A percentile compares a stretch with the other conserved stretches of the same genome.
Conservation (phyloP, 2,888 invertebrate species). For the Caenorhabditis uteleia region DNA sequence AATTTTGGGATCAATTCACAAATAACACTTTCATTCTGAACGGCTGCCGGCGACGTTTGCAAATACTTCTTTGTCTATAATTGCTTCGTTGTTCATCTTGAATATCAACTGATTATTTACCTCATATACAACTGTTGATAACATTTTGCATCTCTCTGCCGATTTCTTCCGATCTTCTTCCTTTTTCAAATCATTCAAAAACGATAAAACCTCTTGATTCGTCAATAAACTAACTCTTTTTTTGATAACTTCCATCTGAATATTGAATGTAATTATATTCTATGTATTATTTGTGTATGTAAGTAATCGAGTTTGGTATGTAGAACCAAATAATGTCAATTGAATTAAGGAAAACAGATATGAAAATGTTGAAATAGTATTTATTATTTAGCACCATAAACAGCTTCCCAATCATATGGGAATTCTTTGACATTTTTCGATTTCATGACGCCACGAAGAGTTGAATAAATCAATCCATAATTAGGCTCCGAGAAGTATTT, state of each 20-base stretch:
- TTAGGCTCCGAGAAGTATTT: slow-evolving; percentile 41
- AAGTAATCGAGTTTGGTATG: too few relatives aligned
- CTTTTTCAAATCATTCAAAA: slow-evolving; percentile 31
- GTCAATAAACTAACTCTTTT: slow-evolving; percentile 39
- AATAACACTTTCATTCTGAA: slow-evolving; percentile 32
- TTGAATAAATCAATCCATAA: slow-evolving; percentile 43
- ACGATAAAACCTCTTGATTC: slow-evolving; percentile 45
- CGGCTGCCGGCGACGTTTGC: slow-evolving; percentile 35
- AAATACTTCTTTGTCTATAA: slow-evolving; percentile 44
- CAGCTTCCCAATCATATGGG: slow-evolving; percentile 33
- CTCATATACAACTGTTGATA: slow-evolving; percentile 45
- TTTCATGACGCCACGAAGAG: slow-evolving; percentile 28
- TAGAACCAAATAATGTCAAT: too few relatives aligned
- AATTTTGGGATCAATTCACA: slow-evolving; percentile 33
- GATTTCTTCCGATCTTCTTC: slow-evolving; percentile 18
- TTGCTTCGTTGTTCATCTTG: background rate
- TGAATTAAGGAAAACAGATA: too few relatives aligned
- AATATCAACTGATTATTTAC: slow-evolving; percentile 11
- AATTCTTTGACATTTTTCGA: slow-evolving; percentile 27
- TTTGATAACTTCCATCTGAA: slow-evolving; percentile 47
- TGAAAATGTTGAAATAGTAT: too few relatives aligned
- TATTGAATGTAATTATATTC: too few relatives aligned
- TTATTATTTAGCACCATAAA: slow-evolving; percentile 16
- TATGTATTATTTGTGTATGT: too few relatives aligned
- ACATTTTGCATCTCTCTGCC: slow-evolving; percentile 27